Conservation (phyloP, 2,888 invertebrate genomes). For the Holacanthella duospinosa region DNA sequence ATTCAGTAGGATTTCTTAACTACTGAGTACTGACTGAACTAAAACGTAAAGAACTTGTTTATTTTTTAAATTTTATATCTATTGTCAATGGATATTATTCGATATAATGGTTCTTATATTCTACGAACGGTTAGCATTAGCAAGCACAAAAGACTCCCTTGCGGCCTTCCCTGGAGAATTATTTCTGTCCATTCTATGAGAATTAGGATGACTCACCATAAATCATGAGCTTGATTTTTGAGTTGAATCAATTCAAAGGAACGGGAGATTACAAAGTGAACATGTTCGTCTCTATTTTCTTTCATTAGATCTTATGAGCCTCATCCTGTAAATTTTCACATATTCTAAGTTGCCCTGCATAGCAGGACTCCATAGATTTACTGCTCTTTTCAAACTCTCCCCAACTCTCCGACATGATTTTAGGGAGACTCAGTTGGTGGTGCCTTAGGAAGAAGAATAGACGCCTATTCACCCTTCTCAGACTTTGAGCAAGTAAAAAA, state of each 20-base stretch:
- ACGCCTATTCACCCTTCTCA: neutral
- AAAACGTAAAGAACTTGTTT: no score
- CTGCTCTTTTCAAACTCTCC: neutral
- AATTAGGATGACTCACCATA: neutral
- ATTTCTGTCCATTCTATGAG: neutral
- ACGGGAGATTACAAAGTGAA: neutral
- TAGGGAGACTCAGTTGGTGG: no score
- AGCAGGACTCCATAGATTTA: neutral
- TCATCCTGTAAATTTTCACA: neutral
- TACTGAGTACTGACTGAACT: no score
- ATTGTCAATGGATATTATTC: neutral
- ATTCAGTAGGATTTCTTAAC: no score
- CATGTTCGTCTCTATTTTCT: neutral
- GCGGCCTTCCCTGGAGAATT: neutral
- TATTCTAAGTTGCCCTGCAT: neutral
- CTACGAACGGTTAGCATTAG: no score
- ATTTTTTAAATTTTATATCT: neutral
- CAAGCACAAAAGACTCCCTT: neutral
- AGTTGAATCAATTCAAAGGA: neutral
- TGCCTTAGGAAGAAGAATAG: no score
- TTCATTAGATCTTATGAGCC: neutral
- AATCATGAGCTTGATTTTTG: neutral
- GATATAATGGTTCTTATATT: neutral
- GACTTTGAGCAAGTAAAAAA: slow-evolving; percentile 1
- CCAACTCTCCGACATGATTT: neutral